Base-by-base conservation (phyloP, 2,113 vertebrate species). In the Corvus hawaiiensis region DNA sequence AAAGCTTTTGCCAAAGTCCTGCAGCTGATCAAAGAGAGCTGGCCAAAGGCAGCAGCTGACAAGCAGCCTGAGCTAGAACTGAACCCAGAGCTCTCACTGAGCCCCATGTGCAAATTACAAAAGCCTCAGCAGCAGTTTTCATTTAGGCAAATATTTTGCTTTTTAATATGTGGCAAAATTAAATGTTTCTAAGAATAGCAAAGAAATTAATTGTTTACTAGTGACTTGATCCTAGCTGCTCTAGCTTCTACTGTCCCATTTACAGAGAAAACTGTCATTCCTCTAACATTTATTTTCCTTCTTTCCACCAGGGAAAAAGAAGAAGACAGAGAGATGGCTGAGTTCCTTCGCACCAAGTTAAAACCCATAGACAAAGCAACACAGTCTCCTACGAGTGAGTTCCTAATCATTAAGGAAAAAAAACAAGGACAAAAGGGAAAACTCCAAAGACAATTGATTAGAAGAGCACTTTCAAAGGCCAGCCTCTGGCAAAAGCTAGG, bases 311-410 rank as follows among this genome's bases (percentile, higher is more conserved):
- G 99, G 97, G 99, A 99, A 96, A 98, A 98, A 89, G 99, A 99
- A 96, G 99, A 99, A 97, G 99, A 99, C 96, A 99, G 99, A 72
- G 99, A 99, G 97, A 99, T 99, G 99, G 99, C 98, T 0, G 99
- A 99, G 97, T 99, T 99, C 96, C 98, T 99, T 91, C 97, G 98
- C 84, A 99, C 98, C 97, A 99, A 99, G 97, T 98, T 99, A 97
- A 98, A 98, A 98, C 98, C 99, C 55, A 96, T 98, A 97, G 99
- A 99, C 93, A 99, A 98, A 97, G 98, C 98, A 95, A 98, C 98
- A 85, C 98, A 97, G 71, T 98, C 97, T 64, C 96, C 98, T 96
- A 97, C 98, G 85, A 98, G 99, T 99, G 96, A 99, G 99, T 98
- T 66, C 75, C 43, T 39, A 63, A 92, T 28, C 14, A 35, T 58